Evolutionary conservation across 2,113 vertebrate species (phyloP).

Genomic region (Ciconia stormi): DNA sequence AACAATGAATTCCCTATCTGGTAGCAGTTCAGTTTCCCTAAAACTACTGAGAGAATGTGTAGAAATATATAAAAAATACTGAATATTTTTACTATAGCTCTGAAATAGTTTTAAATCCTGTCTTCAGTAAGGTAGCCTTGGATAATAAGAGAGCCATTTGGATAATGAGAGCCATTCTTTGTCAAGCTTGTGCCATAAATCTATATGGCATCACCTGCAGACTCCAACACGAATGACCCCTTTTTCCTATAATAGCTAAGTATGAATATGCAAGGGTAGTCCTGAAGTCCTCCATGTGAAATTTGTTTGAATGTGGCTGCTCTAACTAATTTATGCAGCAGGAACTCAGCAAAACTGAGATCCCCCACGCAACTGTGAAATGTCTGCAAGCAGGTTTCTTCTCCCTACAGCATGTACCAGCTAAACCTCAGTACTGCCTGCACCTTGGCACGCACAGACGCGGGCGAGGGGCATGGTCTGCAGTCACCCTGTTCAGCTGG

Average conservation of each 20-base stretch:
- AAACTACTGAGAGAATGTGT: not conserved
- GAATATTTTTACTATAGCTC: not conserved
- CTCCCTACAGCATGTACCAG: not conserved
- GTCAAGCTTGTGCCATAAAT: not conserved
- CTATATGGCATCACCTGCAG: not conserved
- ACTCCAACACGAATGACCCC: not conserved
- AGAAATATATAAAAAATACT: not conserved
- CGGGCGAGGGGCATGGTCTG: accelerated
- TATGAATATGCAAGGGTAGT: accelerated
- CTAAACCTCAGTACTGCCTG: not conserved
- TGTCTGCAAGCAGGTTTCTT: not conserved
- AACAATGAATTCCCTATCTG: not conserved
- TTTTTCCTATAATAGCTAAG: not conserved
- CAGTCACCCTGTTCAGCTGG: not conserved
- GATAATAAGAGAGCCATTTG: not conserved
- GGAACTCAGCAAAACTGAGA: not conserved
- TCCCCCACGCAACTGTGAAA: not conserved
- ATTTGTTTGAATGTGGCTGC: not conserved
- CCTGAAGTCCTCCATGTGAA: not conserved
- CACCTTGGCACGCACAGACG: not conserved
- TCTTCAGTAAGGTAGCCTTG: not conserved
- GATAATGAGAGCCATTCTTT: not conserved
- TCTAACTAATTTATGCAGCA: not conserved
- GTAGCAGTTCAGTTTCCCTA: not conserved
- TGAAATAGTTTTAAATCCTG: not conserved